A percentile compares a stretch with the other conserved stretches of the same genome.
These are phyloP conservation scores for Dasysyrphus tricinctus DNA, from an alignment of 2,888 invertebrate species.

Conservation along the genomic window DNA sequence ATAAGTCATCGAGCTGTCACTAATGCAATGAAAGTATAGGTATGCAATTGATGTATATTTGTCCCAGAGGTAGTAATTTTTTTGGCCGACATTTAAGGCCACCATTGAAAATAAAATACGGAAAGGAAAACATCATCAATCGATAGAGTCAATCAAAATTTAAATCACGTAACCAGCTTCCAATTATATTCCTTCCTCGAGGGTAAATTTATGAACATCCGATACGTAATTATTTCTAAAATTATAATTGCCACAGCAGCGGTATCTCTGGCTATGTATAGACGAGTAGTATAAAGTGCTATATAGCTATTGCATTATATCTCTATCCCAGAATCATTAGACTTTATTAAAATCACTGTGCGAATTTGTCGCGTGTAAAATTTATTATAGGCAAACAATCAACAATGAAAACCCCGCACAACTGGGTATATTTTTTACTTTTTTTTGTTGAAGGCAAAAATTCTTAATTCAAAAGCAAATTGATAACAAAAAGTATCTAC, in stretches of 20 bases:
- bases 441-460: conserved; percentile 5
- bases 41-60: neutral
- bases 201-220: conserved; percentile 6
- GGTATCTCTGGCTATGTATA: neutral
- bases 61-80: neutral
- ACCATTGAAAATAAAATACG: neutral
- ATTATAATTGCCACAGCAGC: conserved; percentile 7
- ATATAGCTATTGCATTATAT: neutral
- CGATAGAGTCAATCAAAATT: conserved; percentile 49
- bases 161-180: conserved; percentile 47
- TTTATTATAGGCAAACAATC: conserved; percentile 16
- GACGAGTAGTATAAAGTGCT: neutral
- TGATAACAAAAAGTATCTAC: conserved; percentile 38
- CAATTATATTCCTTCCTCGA: conserved; percentile 23
- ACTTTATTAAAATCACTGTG: conserved; percentile 8
- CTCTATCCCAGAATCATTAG: neutral
- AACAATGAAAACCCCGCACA: neutral
- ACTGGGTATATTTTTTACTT: neutral
- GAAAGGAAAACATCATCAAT: conserved; percentile 15
- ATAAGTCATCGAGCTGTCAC: conserved; percentile 30
- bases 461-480: conserved; percentile 28
- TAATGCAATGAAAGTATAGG: neutral
- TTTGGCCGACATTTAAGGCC: conserved; percentile 4
- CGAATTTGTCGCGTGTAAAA: conserved; percentile 53
- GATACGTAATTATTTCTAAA: conserved; percentile 33